Conservation (phyloP, 2,888 invertebrate genomes). For the Drosophila tripunctata region DNA sequence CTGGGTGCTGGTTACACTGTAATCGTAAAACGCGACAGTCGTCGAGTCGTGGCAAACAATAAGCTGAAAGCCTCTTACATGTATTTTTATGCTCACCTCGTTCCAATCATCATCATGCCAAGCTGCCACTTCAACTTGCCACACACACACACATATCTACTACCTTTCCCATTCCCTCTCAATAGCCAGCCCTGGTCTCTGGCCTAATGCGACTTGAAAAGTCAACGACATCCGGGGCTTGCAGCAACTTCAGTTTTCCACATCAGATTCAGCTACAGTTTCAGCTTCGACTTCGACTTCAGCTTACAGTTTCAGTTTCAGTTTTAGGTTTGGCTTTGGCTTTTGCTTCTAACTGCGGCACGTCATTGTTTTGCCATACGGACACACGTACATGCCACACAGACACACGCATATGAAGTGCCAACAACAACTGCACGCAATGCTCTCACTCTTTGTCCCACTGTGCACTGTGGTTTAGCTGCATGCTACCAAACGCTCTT, state of each 20-base stretch:
- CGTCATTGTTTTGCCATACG: slow-evolving; percentile 66
- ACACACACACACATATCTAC: neutral
- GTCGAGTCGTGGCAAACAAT: slow-evolving; percentile 73
- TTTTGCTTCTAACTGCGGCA: slow-evolving; percentile 64
- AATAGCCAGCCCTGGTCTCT: slow-evolving; percentile 8
- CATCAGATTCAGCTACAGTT: neutral
- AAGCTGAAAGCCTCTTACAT: slow-evolving; percentile 79
- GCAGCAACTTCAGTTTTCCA: neutral
- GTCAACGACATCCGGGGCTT: slow-evolving; percentile 72
- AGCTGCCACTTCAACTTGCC: slow-evolving; percentile 26
- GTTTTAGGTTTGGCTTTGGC: slow-evolving; percentile 9
- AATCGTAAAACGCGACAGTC: slow-evolving; percentile 72
- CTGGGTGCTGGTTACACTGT: slow-evolving; percentile 2
- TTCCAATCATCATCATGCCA: slow-evolving; percentile 40
- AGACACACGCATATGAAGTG: slow-evolving; percentile 8
- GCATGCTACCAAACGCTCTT: neutral
- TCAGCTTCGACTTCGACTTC: slow-evolving; percentile 9
- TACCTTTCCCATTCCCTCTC: neutral
- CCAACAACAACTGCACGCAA: neutral
- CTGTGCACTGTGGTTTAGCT: neutral
- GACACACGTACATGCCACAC: slow-evolving; percentile 22
- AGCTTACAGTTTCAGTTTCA: slow-evolving; percentile 19
- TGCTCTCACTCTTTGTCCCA: neutral
- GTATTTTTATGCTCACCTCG: slow-evolving; percentile 70
- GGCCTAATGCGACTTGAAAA: slow-evolving; percentile 78